These are phyloP conservation scores for Parapristionchus giblindavisi DNA, from an alignment of 2,888 invertebrate species.

Conservation along the genomic window DNA sequence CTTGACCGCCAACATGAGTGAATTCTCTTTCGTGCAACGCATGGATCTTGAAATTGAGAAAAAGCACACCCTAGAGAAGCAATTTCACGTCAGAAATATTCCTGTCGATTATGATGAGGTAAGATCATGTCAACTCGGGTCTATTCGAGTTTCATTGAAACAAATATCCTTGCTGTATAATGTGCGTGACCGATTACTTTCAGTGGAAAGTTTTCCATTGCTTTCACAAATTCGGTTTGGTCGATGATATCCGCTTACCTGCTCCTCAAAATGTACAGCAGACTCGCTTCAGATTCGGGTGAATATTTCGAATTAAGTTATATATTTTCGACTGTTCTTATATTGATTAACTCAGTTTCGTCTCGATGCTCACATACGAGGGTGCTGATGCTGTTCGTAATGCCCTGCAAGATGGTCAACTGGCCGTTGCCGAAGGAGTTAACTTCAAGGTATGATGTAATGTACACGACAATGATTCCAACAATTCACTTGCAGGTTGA, in stretches of 20 bases:
- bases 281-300: conserved; percentile 22
- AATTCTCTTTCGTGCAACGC: neutral
- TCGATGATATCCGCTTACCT: conserved; percentile 29
- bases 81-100: conserved; percentile 34
- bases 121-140: neutral
- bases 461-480: neutral
- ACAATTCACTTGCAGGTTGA: conserved; percentile 21
- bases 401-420: conserved; percentile 1
- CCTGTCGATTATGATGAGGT: conserved; percentile 28
- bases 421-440: neutral
- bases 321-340: neutral
- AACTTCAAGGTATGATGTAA: conserved; percentile 14
- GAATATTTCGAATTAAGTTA: neutral
- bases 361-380: conserved; percentile 25
- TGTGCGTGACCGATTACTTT: neutral
- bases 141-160: neutral
- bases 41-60: conserved; percentile 29
- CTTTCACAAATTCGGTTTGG: conserved; percentile 31
- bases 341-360: conserved; percentile 15
- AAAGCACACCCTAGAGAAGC: conserved; percentile 33
- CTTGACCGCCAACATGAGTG: too few relatives aligned
- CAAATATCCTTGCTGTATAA: neutral
- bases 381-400: conserved; percentile 15
- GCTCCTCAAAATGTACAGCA: neutral
- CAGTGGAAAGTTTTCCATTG: conserved; percentile 35